These are phyloP conservation scores for Drosophila neocordata DNA, from an alignment of 1,140 invertebrate genomes.

Conservation along the genomic window DNA sequence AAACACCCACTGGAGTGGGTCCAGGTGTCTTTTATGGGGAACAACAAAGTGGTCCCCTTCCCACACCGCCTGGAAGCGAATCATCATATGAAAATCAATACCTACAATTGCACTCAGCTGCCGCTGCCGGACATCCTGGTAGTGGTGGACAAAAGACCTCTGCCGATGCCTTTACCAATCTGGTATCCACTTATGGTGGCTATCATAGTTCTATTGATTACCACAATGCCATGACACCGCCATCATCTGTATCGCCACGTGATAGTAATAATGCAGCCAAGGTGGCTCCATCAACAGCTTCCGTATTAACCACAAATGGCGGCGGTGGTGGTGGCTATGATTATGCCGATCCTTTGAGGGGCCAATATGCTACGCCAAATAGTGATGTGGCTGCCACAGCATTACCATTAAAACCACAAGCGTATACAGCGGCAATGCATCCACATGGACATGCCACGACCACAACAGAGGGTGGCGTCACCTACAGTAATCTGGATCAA, in stretches of 20 bases:
- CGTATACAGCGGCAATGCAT: conserved; percentile 88
- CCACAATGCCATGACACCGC: conserved; percentile 96
- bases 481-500: conserved; percentile 87
- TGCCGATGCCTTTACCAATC: conserved; percentile 85
- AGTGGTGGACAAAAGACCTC: conserved; percentile 76
- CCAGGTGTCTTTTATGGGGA: conserved; percentile 82
- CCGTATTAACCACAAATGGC: conserved; percentile 84
- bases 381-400: conserved; percentile 85
- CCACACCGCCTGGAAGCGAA: conserved; percentile 93
- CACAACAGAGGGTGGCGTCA: conserved; percentile 85
- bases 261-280: conserved; percentile 85
- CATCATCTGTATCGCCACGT: conserved; percentile 95
- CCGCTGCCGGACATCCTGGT: conserved; percentile 70
- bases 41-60: conserved; percentile 88
- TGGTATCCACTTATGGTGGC: conserved; percentile 86
- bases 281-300: conserved; percentile 88
- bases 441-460: conserved; percentile 81
- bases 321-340: conserved; percentile 63
- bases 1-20: conserved; percentile 80
- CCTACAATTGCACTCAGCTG: conserved; percentile 85
- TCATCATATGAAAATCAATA: conserved; percentile 91
- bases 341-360: conserved; percentile 65
- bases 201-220: conserved; percentile 89
- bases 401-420: conserved; percentile 94
- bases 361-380: conserved; percentile 70